Evolutionary conservation across 2,113 vertebrate genomes (phyloP).

Genomic region (Oceanodroma tethys): DNA sequence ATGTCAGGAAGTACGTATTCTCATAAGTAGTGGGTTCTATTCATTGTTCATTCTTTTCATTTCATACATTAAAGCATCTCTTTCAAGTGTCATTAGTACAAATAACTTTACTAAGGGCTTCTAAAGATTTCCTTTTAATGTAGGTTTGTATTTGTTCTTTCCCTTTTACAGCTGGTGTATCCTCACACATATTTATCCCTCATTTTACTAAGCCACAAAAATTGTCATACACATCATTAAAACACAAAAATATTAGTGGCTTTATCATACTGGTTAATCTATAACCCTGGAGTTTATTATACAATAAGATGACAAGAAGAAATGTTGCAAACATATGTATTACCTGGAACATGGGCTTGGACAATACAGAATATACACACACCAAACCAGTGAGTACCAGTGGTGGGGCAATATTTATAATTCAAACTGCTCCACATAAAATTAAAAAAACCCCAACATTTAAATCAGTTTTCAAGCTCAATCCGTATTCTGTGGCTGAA

Average conservation of each 20-base stretch:
- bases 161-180: background rate
- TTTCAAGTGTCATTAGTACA: background rate
- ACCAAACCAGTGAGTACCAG: background rate
- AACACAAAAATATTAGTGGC: background rate
- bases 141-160: background rate
- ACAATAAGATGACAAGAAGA: background rate
- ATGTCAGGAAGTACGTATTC: background rate
- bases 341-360: background rate
- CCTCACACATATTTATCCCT: background rate
- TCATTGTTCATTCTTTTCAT: background rate
- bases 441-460: background rate
- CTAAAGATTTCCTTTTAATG: conserved; percentile 10
- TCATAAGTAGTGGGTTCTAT: background rate
- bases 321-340: background rate
- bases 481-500: background rate
- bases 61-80: background rate
- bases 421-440: background rate
- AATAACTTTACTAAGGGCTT: background rate
- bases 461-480: background rate
- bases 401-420: background rate
- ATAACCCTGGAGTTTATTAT: conserved; percentile 12
- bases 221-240: background rate
- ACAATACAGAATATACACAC: background rate
- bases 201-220: conserved; percentile 46
- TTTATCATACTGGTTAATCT: conserved; percentile 26